Evolutionary conservation across 1,140 invertebrate species (phyloP).

Genomic region (Philaenus spumarius): DNA sequence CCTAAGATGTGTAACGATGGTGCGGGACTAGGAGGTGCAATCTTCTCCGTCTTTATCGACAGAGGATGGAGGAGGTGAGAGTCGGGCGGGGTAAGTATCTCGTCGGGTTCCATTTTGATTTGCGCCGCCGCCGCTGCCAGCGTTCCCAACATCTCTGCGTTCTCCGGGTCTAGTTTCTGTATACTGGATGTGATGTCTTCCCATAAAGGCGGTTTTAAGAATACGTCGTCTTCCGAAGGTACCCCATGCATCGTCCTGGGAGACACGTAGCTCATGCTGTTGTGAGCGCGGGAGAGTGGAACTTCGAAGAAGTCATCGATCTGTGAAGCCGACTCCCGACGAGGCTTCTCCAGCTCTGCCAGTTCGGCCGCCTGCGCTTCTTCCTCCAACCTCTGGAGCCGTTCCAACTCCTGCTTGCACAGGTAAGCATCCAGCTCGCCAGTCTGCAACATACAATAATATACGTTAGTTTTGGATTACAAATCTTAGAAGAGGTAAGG

Average conservation of each 20-base stretch:
- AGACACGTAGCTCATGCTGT: conserved; percentile 42
- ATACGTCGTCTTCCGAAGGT: conserved; percentile 66
- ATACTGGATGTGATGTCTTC: conserved; percentile 84
- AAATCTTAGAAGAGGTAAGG: no score
- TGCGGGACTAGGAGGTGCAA: conserved; percentile 8
- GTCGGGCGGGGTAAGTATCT: conserved; percentile 38
- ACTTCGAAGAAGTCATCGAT: conserved; percentile 63
- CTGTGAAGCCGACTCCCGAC: conserved; percentile 52
- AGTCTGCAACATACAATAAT: conserved; percentile 43
- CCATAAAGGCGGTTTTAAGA: conserved; percentile 72
- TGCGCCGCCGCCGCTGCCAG: conserved; percentile 41
- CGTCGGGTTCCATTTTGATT: conserved; percentile 68
- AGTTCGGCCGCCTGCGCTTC: conserved; percentile 38
- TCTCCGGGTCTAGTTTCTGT: conserved; percentile 79
- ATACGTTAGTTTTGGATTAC: no score
- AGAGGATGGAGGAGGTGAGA: background rate
- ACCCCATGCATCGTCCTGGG: conserved; percentile 41
- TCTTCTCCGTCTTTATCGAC: conserved; percentile 13
- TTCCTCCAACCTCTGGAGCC: conserved; percentile 47
- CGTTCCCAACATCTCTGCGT: conserved; percentile 73
- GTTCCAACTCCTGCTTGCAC: conserved; percentile 49
- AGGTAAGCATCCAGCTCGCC: conserved; percentile 49
- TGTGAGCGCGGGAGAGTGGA: conserved; percentile 19
- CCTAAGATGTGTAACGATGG: conserved; percentile 4
- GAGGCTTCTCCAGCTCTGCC: conserved; percentile 40